Conservation (phyloP, 2,888 invertebrate species). For the Zelleria hepariella region DNA sequence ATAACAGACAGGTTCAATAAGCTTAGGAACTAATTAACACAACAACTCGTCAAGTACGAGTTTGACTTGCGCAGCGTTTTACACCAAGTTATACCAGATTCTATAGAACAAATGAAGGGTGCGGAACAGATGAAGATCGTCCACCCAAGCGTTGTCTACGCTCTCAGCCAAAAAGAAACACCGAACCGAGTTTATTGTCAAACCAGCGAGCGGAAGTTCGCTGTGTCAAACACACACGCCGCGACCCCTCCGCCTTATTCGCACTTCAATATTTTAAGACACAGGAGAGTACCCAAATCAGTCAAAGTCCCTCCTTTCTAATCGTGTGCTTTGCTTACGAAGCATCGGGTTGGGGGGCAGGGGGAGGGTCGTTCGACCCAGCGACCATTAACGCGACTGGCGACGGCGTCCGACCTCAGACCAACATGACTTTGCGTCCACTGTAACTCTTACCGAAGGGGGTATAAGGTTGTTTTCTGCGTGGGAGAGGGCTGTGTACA, state of each 20-base stretch:
- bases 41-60: no score
- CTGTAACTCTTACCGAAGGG: conserved; percentile 16
- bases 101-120: no score
- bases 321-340: conserved; percentile 46
- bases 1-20: neutral
- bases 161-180: no score
- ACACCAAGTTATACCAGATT: no score
- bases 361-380: conserved; percentile 30
- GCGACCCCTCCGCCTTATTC: neutral
- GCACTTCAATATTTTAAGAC: neutral
- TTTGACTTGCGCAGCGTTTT: no score
- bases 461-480: conserved; percentile 23
- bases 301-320: conserved; percentile 35
- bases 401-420: conserved; percentile 42
- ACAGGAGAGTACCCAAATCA: conserved; percentile 2
- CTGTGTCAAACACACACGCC: neutral
- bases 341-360: conserved; percentile 21
- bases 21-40: no score
- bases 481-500: conserved; percentile 4
- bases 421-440: conserved; percentile 18
- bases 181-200: no score
- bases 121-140: no score
- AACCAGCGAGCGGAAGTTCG: neutral
- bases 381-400: conserved; percentile 57
- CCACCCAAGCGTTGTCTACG: no score